Evolutionary conservation across 2,113 vertebrate species (phyloP), one percentile per base, ranked within the genome.

Genomic region (Thinocorus orbignyianus): DNA sequence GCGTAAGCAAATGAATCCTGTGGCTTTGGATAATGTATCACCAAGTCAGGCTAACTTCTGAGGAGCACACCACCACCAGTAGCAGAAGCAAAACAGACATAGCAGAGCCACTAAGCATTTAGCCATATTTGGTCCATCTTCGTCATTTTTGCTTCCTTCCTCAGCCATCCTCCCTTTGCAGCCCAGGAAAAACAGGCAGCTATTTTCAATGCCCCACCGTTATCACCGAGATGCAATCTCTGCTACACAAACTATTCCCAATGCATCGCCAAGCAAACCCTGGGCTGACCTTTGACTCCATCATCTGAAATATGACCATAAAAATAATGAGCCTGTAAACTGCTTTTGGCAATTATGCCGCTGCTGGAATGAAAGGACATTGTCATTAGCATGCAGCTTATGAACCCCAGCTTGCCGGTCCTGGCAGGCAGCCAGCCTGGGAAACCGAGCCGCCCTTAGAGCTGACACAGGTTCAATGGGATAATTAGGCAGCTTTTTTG

Each of bases 401-500:
- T 98, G 98, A 98, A 98, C 98, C 98, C 98, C 98, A 98, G 98
- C 98, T 98, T 98, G 98, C 97, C 76, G 94, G 92, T 93, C 91
- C 94, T 99, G 99, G 99, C 98, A 80, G 92, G 42, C 78, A 35
- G 98, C 98, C 99, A 99, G 97, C 85, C 92, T 80, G 98, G 98
- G 97, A 98, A 99, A 98, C 98, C 18, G 93, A 98, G 91, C 98
- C 23, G 78, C 86, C 97, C 96, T 94, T 97, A 97, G 92, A 96
- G 97, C 97, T 98, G 98, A 98, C 98, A 96, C 91, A 96, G 98
- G 97, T 98, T 98, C 98, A 97, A 97, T 97, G 98, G 99, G 98
- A 99, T 99, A 99, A 99, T 99, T 99, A 99, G 99, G 98, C 98
- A 98, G 98, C 98, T 98, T 99, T 98, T 99, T 99, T 98, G 99